Evolutionary conservation across 2,888 invertebrate species (phyloP), one percentile per base, ranked within the genome.

Genomic region (Megamerina dolium): DNA sequence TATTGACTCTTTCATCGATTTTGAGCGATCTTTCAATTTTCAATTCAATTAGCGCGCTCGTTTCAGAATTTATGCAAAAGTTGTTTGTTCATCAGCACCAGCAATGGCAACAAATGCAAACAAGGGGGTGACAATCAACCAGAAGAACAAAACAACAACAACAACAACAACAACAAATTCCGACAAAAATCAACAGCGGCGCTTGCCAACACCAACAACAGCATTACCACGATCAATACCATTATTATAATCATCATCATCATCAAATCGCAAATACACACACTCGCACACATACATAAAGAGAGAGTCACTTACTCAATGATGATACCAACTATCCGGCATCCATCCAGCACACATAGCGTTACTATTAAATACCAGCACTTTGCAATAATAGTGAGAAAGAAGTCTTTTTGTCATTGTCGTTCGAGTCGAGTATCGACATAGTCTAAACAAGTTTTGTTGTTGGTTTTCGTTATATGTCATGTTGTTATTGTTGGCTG

Each of bases 21-120:
- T 43, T 45, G 40, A 50, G 33, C 48, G 53, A 53, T 57, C 56
- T 57, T 58, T 56, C 57, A 56, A n/a, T 57, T 57, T 58, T 54
- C 48, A 48, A 57, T 58, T 58, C 58, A 58, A 58, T 58, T 58
- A 58, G 58, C 56, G 58, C 56, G 53, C 50, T 48, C 47, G 50
- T 45, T 50, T 49, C n/a, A 54, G 57, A 55, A 56, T 57, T 56
- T 58, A 57, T 57, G 58, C 58, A 57, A 58, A 58, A 43, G 37
- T 45, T 50, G 45, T 47, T 47, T 47, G 45, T 47, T 46, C 41
- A 47, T 50, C 47, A 45, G 47, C 47, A 47, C 47, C 39, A 21
- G 23, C 26, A 27, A 17, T 31, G 17, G 26, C 31, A 36, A 36
- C 43, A 34, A 27, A 27, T 10, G 27, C 27, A 27, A 27, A 27